phyloP scores from a whole-genome alignment of 2,888 invertebrate genomes.

The Macaria liturata region DNA sequence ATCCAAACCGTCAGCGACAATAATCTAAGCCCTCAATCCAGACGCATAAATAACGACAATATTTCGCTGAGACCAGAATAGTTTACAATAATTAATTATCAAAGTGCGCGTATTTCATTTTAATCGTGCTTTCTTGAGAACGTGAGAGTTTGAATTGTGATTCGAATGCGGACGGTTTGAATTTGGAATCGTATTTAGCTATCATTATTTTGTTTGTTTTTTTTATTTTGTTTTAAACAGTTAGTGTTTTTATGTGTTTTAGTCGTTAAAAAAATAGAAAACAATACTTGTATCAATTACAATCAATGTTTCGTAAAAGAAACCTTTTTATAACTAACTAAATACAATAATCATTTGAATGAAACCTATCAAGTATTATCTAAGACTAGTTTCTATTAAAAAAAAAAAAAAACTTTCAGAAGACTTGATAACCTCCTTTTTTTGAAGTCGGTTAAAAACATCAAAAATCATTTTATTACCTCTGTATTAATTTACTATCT shows the following conservation, averaged over 20 bases:
- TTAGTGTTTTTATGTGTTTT: background rate
- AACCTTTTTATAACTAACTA: background rate
- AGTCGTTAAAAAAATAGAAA: no score
- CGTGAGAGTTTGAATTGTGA: background rate
- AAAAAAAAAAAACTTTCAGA: no score
- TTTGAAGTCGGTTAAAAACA: no score
- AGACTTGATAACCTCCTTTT: no score
- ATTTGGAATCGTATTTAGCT: background rate
- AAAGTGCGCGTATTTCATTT: constrained; percentile 66
- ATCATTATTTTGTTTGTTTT: background rate
- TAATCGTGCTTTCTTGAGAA: constrained; percentile 66
- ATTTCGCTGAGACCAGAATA: constrained; percentile 63
- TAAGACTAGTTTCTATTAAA: background rate
- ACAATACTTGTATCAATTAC: no score
- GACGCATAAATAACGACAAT: constrained; percentile 75
- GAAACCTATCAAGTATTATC: background rate
- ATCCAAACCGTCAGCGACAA: constrained; percentile 26
- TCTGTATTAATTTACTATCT: no score
- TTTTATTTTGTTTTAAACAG: background rate
- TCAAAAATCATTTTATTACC: no score
- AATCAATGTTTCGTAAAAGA: no score
- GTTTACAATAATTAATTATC: constrained; percentile 69
- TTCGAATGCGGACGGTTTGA: background rate
- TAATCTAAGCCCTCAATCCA: constrained; percentile 44
- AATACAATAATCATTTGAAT: background rate